phyloP scores from a whole-genome alignment of 2,888 invertebrate species.

The Ashinkailepas kermadecensis region DNA sequence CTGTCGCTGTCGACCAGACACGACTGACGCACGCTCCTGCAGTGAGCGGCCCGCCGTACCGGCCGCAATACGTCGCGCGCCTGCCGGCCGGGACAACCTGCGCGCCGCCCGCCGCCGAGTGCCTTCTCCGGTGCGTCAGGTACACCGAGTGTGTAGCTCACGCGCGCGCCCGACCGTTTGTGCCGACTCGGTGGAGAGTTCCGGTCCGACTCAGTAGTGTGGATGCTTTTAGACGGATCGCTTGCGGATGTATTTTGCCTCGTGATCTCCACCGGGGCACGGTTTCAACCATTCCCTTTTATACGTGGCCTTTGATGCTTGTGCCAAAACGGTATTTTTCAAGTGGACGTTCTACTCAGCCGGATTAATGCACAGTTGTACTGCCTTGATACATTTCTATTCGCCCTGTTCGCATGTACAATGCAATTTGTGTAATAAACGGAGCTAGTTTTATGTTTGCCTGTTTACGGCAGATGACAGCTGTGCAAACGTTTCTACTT shows the following conservation, averaged over 20 bases:
- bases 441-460: not conserved
- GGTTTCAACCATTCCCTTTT: conserved; percentile 5
- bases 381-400: not conserved
- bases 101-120: not conserved
- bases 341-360: not conserved
- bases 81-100: not conserved
- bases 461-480: not conserved
- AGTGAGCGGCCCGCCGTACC: not conserved
- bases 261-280: not conserved
- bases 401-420: not conserved
- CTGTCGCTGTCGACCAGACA: too few relatives aligned
- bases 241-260: not conserved
- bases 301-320: not conserved
- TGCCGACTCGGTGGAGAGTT: not conserved
- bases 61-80: too few relatives aligned
- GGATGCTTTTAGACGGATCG: not conserved
- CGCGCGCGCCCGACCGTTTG: not conserved
- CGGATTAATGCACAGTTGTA: not conserved
- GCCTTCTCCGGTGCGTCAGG: not conserved
- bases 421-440: not conserved
- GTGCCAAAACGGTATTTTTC: not conserved
- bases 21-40: too few relatives aligned
- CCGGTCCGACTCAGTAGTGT: not conserved
- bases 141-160: not conserved
- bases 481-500: too few relatives aligned